Evolutionary conservation across 2,113 vertebrate species (phyloP).

Genomic region (Ascaphus truei): DNA sequence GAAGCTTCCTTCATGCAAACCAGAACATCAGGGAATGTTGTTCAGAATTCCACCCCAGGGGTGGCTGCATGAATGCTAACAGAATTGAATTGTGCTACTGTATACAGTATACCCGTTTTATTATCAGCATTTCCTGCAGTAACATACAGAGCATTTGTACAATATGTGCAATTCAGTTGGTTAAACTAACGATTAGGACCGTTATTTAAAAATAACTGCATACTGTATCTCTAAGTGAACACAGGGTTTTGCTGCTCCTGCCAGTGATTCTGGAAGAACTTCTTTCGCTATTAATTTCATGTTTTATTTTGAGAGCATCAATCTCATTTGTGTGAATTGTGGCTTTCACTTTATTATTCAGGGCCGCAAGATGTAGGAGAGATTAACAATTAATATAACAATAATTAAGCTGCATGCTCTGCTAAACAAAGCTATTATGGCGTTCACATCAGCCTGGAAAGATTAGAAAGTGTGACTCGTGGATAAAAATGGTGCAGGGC

Average conservation of each 20-base stretch:
- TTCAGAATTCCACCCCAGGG: no score
- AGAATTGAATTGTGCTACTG: no score
- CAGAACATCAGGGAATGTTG: no score
- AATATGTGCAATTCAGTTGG: not conserved
- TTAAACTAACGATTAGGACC: not conserved
- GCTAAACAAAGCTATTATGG: constrained; percentile 10
- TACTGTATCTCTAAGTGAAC: constrained; percentile 12
- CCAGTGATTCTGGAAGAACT: not conserved
- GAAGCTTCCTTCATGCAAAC: no score
- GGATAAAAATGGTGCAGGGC: no score
- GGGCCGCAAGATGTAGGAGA: constrained; percentile 1
- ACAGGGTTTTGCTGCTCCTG: not conserved
- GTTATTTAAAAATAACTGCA: constrained; percentile 2
- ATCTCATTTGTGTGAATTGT: constrained; percentile 19
- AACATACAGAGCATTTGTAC: no score
- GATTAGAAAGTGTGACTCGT: not conserved
- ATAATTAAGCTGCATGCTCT: constrained; percentile 25
- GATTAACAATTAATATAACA: constrained; percentile 25
- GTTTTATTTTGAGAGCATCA: constrained; percentile 7
- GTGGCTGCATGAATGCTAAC: no score
- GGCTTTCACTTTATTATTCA: constrained; percentile 6
- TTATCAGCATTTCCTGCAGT: no score
- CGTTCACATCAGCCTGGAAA: not conserved
- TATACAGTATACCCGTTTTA: no score
- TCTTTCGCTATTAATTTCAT: not conserved